Percentiles rank a stretch among this genome's conserved stretches.
These are phyloP conservation scores for Eupeodes latifasciatus DNA, from an alignment of 2,888 invertebrate species.

Conservation along the genomic window DNA sequence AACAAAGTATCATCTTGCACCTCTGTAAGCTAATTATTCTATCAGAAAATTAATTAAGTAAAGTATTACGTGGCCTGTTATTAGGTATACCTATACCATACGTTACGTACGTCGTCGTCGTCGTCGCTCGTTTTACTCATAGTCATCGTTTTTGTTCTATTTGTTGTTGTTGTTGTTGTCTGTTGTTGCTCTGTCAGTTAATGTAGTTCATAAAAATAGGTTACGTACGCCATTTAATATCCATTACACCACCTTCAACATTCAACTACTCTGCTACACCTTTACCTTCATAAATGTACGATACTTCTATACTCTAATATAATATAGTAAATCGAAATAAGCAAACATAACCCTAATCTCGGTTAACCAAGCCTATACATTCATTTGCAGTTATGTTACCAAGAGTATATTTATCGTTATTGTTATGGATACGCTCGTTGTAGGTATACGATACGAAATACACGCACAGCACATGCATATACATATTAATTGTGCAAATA, in stretches of 20 bases:
- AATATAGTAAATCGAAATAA: constrained; percentile 31
- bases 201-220: background rate
- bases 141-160: background rate
- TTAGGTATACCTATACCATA: background rate
- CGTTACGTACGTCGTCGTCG: background rate
- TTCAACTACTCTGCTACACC: background rate
- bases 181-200: background rate
- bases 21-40: constrained; percentile 30
- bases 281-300: background rate
- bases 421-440: constrained; percentile 16
- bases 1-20: constrained; percentile 7
- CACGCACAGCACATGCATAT: background rate
- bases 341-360: constrained; percentile 50
- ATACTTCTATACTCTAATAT: background rate
- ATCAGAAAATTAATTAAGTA: constrained; percentile 44
- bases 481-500: constrained; percentile 21
- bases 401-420: constrained; percentile 36
- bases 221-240: constrained; percentile 39
- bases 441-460: background rate
- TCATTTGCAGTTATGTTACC: constrained; percentile 68
- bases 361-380: constrained; percentile 53
- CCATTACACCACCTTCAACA: constrained; percentile 32
- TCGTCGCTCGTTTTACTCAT: no score
- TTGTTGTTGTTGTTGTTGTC: background rate
- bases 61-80: constrained; percentile 23